Base-by-base conservation (phyloP, 2,797 vertebrate species). In the Epinephelus awoara region DNA sequence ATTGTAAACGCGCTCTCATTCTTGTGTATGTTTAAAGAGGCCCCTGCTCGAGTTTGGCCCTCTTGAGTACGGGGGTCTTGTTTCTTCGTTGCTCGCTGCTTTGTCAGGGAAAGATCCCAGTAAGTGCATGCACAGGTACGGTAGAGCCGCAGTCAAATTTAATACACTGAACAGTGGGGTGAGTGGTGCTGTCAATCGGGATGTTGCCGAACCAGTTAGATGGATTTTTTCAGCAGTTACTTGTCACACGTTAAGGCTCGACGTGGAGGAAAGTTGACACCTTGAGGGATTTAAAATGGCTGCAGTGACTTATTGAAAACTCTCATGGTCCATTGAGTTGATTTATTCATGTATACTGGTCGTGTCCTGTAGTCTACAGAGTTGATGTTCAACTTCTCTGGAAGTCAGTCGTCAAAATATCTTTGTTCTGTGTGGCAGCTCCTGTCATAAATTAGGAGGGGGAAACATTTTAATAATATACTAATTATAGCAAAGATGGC, bases 261-360 rank as follows among this genome's bases (percentile, higher is more conserved):
- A 75, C 47, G 77, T 83, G 79, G 61, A 82, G 77, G 85, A 83
- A 89, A 90, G 87, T 87, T 86, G 88, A 92, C 92, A 91, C 82
- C 85, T 80, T 85, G 89, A 90, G 77, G 85, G 83, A 89, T 91
- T 91, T 91, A 87, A 93, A 91, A 91, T 91, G 89, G 88, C 90
- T 86, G 75, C 77, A 75, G 79, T 83, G 85, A 91, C 85, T 92
- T 91, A 85, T 87, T 91, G 87, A 88, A 91, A 93, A 90, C 83
- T 89, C 87, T 79, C 85, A 85, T 75, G 88, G 85, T 89, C 87
- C 85, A 85, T 90, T 89, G 89, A 89, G 68, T 84, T 92, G 91
- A 90, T 91, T 88, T 92, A 92, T 91, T 92, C 82, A 84, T 87
- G 86, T 85, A 65, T 82, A 81, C 73, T 68, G 82, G 80, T 79